Conservation (phyloP, 2,888 invertebrate species). For the Protula sp. region DNA sequence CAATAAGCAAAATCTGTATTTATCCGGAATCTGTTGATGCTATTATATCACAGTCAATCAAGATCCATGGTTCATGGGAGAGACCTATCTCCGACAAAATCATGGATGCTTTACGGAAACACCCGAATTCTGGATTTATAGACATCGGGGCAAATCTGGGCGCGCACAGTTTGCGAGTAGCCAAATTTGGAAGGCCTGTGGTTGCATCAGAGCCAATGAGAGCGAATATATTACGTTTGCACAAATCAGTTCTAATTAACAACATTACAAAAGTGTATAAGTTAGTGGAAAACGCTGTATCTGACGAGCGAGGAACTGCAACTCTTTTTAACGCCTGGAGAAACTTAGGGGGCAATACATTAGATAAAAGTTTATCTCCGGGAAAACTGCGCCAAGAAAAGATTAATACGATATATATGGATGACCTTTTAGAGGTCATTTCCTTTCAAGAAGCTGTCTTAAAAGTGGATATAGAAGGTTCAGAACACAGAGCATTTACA, state of each 20-base stretch:
- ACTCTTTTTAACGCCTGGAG: not conserved
- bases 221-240: not conserved
- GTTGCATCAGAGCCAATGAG: not conserved
- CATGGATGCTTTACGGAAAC: too few species aligned
- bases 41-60: too few species aligned
- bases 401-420: not conserved
- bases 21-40: too few species aligned
- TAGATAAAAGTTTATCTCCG: not conserved
- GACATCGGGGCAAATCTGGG: too few species aligned
- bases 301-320: not conserved
- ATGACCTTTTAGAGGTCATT: conserved; percentile 3
- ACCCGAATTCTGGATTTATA: too few species aligned
- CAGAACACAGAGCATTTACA: conserved; percentile 13
- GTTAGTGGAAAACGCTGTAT: not conserved
- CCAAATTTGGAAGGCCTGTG: not conserved
- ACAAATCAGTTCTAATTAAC: not conserved
- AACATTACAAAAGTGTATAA: not conserved
- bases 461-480: conserved; percentile 18
- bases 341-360: not conserved
- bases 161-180: not conserved
- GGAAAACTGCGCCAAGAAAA: not conserved
- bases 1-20: too few species aligned
- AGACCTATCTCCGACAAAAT: too few species aligned
- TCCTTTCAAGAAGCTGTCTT: conserved; percentile 11
- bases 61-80: too few species aligned